Evolutionary conservation across 2,797 vertebrate genomes (phyloP).

Genomic region (Phrynocephalus forsythii): DNA sequence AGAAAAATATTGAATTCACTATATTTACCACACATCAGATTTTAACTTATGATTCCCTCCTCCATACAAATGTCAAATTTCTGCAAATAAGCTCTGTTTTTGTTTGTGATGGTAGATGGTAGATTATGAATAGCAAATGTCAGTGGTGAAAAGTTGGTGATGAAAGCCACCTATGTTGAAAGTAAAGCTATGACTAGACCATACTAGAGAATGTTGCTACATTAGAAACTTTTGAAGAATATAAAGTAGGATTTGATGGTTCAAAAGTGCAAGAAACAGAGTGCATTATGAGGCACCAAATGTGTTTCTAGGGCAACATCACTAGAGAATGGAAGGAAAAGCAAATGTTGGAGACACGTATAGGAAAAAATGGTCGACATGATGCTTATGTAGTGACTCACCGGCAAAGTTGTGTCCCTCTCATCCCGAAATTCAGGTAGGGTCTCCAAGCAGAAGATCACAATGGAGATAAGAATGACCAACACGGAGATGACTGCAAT

Average conservation of each 20-base stretch:
- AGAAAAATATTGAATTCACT: not conserved
- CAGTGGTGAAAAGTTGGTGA: not conserved
- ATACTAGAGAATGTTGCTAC: not conserved
- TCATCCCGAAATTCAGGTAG: slow-evolving; percentile 91
- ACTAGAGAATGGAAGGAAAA: slow-evolving; percentile 3
- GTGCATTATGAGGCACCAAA: not conserved
- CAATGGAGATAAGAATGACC: slow-evolving; percentile 94
- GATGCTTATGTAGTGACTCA: slow-evolving; percentile 22
- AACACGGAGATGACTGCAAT: slow-evolving; percentile 93
- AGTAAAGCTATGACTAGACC: not conserved
- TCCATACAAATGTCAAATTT: not conserved
- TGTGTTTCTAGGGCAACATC: not conserved
- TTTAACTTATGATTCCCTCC: not conserved
- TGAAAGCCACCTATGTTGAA: not conserved
- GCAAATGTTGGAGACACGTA: not conserved
- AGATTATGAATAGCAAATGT: not conserved
- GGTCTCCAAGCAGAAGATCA: slow-evolving; percentile 96
- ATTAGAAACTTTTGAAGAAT: not conserved
- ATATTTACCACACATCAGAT: not conserved
- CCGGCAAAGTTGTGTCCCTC: slow-evolving; percentile 74
- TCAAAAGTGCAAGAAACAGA: not conserved
- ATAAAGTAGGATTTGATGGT: not conserved
- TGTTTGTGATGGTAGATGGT: not conserved
- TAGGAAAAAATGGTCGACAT: not conserved
- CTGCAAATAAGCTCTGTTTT: not conserved